These are phyloP conservation scores for Argya squamiceps DNA, from an alignment of 2,797 vertebrate species.

Conservation along the genomic window DNA sequence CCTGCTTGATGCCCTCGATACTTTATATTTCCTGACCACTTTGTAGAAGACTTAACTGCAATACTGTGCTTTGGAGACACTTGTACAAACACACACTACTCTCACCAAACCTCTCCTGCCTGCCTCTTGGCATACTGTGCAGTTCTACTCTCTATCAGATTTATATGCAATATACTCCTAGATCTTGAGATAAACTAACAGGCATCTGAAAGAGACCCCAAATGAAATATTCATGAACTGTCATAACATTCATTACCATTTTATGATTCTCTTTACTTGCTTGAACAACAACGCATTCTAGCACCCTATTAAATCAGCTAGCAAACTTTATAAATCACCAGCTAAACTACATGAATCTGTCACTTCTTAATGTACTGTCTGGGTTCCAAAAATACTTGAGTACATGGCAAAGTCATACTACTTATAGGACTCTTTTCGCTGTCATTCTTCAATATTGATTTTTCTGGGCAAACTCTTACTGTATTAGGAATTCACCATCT, in stretches of 20 bases:
- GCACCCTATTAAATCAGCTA: conserved; percentile 74
- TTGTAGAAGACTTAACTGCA: background rate
- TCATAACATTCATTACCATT: conserved; percentile 77
- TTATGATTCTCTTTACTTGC: conserved; percentile 79
- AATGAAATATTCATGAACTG: conserved; percentile 79
- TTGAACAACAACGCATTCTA: conserved; percentile 73
- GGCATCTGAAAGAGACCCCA: conserved; percentile 55
- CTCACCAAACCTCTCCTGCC: background rate
- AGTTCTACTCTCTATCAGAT: conserved; percentile 9
- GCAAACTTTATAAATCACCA: conserved; percentile 74
- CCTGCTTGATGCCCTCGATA: background rate
- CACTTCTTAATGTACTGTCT: conserved; percentile 57
- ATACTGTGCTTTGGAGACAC: background rate
- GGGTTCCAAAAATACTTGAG: conserved; percentile 33
- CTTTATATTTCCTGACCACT: background rate
- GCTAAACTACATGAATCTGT: conserved; percentile 56
- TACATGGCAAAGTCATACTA: conserved; percentile 31
- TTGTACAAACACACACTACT: background rate
- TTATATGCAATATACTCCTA: conserved; percentile 54
- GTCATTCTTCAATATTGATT: conserved; percentile 18
- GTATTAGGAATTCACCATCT: background rate
- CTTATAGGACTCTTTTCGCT: background rate
- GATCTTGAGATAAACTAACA: conserved; percentile 71
- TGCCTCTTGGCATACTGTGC: background rate
- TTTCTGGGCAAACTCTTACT: conserved; percentile 19